Conservation (phyloP, 2,113 vertebrate genomes). For the Ctenomys sociabilis region DNA sequence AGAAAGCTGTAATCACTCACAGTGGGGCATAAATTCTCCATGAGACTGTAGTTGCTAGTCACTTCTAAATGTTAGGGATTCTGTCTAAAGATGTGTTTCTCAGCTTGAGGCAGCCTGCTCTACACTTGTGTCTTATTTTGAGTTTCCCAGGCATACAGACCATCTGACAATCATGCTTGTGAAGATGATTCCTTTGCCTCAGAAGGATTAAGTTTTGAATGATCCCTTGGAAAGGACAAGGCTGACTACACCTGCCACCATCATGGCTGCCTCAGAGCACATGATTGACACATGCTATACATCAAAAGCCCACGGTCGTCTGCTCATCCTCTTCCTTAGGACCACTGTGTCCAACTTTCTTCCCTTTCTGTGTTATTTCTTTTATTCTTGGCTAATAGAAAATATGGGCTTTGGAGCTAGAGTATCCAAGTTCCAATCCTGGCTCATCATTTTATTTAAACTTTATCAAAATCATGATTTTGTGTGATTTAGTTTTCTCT, state of each 20-base stretch:
- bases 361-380: not conserved
- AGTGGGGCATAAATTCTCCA: not conserved
- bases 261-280: not conserved
- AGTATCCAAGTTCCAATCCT: not conserved
- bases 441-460: not conserved
- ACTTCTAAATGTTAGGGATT: not conserved
- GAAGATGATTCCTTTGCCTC: not conserved
- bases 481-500: not conserved
- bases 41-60: not conserved
- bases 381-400: not conserved
- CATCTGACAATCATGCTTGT: not conserved
- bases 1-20: slow-evolving; percentile 48
- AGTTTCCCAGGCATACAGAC: not conserved
- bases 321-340: not conserved
- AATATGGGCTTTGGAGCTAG: not conserved
- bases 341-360: not conserved
- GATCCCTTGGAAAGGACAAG: not conserved
- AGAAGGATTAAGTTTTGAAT: not conserved
- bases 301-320: not conserved
- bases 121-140: not conserved
- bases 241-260: not conserved
- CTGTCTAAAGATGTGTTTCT: not conserved
- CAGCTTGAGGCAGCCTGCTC: rapidly evolving
- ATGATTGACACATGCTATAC: not conserved
- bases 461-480: not conserved